Base-by-base conservation (phyloP, 2,797 vertebrate genomes). In the Cuniculus paca region DNA sequence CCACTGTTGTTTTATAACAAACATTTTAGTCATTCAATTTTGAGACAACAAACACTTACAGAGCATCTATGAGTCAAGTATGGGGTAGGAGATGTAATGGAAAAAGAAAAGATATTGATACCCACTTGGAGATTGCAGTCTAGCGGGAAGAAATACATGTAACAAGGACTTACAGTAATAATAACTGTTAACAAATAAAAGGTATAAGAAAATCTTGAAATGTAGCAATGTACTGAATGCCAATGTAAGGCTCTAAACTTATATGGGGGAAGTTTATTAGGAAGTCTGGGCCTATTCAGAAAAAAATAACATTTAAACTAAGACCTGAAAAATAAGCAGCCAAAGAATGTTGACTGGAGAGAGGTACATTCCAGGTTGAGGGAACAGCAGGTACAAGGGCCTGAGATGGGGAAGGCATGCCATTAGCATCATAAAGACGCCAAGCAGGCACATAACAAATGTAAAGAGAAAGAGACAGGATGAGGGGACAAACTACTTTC, bases 91-190 rank as follows among this genome's bases (percentile, higher is more conserved):
- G 16, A 74, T 54, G 0, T 88, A 95, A 93, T 10, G 56, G 61
- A 60, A 86, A 90, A 85, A 80, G 68, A 88, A 70, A 81, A 94
- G 34, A 87, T 28, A 88, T 1, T 20, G 42, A 84, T 88, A 97
- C 26, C 85, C 12, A 84, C 88, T 60, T 50, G 52, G 28, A 96
- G 65, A 96, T 0, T 75, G 78, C 36, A 96, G 68, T 86, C 84
- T 89, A 95, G 34, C 63, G 92, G 95, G 28, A 95, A 97, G 52
- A 95, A 60, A 95, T 74, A 92, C 24, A 81, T 54, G 86, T 95
- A 96, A 92, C 89, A 95, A 89, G 70, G 83, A 91, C 93, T 97
- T 88, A 91, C 12, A 94, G 90, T 24, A 94, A 79, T 83, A 81
- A 4, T 39, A 94, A 93, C 31, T 91, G n/a, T 74, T 84, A 94